phyloP scores from a whole-genome alignment of 1,140 invertebrate species.

The Babylonia areolata region DNA sequence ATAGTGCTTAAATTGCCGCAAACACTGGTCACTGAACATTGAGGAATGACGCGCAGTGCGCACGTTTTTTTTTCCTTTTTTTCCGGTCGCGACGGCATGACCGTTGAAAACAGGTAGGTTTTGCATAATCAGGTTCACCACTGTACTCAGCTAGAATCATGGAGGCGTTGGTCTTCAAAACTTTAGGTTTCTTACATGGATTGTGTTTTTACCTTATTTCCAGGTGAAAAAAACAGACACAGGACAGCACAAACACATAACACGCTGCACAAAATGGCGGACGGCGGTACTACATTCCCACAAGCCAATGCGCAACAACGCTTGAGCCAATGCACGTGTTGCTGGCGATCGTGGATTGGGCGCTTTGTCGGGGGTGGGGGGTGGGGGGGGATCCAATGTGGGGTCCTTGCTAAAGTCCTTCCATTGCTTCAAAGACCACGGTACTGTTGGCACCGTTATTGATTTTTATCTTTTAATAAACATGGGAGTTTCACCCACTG shows the following conservation, averaged over 20 bases:
- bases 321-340: constrained; percentile 34
- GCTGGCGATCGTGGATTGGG: not conserved
- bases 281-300: constrained; percentile 62
- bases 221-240: constrained; percentile 66
- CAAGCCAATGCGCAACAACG: constrained; percentile 30
- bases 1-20: no score
- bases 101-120: not conserved
- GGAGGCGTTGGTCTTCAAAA: not conserved
- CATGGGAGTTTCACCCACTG: no score
- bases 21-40: no score
- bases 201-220: constrained; percentile 50
- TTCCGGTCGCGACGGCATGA: not conserved
- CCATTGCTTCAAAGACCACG: no score
- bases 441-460: no score
- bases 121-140: not conserved
- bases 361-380: not conserved
- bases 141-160: not conserved
- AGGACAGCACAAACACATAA: constrained; percentile 66
- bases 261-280: constrained; percentile 60
- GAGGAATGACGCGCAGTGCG: not conserved
- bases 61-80: not conserved
- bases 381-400: not conserved
- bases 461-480: no score
- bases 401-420: not conserved
- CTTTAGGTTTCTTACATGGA: not conserved